These are phyloP conservation scores for Pachyramphus minor DNA, from an alignment of 2,113 vertebrate genomes.

Conservation along the genomic window DNA sequence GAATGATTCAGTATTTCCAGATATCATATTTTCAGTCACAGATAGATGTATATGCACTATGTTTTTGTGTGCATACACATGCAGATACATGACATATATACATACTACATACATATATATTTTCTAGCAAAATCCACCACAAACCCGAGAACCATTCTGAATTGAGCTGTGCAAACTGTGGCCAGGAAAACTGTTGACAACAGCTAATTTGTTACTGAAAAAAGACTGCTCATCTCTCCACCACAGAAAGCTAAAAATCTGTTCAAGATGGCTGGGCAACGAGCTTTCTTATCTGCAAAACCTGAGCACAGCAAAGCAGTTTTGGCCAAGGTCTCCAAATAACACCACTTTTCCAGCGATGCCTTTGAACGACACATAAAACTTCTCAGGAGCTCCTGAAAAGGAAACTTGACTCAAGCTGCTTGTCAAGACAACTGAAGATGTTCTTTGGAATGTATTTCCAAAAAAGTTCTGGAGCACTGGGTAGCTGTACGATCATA, in stretches of 20 bases:
- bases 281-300: background rate
- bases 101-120: accelerated
- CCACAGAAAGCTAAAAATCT: conserved; percentile 5
- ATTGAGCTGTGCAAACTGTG: background rate
- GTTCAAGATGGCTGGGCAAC: background rate
- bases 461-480: conserved; percentile 30
- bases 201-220: background rate
- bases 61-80: background rate
- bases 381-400: background rate
- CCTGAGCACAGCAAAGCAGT: background rate
- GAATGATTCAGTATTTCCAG: background rate
- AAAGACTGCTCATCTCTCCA: background rate
- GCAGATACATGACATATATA: background rate
- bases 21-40: background rate
- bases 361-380: background rate
- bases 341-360: background rate
- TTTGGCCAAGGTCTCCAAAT: background rate
- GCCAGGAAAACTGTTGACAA: conserved; percentile 24
- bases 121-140: background rate
- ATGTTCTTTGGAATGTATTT: conserved; percentile 44
- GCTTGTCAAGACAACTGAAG: background rate
- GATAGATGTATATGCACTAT: background rate
- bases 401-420: conserved; percentile 32
- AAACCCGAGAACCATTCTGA: background rate
- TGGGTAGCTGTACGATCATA: conserved; percentile 34